phyloP scores from a whole-genome alignment of 2,113 vertebrate genomes.

The Isurus oxyrinchus region DNA sequence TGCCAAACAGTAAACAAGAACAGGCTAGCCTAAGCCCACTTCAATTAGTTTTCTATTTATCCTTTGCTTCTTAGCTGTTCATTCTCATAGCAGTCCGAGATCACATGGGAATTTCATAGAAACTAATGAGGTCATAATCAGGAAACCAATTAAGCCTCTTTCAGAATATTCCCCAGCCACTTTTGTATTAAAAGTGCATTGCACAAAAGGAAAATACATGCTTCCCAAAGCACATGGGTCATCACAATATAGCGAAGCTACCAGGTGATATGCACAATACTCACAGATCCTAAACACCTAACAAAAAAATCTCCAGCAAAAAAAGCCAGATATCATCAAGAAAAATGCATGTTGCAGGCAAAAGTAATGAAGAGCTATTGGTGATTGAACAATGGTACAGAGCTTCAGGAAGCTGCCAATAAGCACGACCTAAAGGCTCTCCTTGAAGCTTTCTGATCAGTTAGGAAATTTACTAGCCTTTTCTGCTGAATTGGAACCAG shows the following conservation, averaged over 20 bases:
- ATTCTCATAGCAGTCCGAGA: background rate
- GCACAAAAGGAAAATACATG: too few species aligned
- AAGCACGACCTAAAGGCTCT: too few species aligned
- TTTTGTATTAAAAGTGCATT: too few species aligned
- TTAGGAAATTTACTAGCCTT: too few species aligned
- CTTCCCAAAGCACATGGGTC: too few species aligned
- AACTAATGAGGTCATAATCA: too few species aligned
- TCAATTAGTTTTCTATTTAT: background rate
- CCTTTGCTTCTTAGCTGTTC: background rate
- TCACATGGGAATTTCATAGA: too few species aligned
- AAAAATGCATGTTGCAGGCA: background rate
- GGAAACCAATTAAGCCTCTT: too few species aligned
- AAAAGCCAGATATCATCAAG: background rate
- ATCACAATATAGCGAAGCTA: background rate
- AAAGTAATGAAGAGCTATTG: background rate
- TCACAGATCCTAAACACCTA: background rate
- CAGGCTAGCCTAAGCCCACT: background rate
- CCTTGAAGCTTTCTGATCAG: too few species aligned
- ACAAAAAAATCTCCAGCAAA: background rate
- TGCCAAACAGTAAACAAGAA: too few species aligned
- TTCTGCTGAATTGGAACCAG: too few species aligned
- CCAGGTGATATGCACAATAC: background rate
- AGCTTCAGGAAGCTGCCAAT: background rate
- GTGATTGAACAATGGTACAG: background rate
- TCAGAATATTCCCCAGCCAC: too few species aligned